phyloP scores from a whole-genome alignment of 2,888 invertebrate species.

The Dryococelus australis region DNA sequence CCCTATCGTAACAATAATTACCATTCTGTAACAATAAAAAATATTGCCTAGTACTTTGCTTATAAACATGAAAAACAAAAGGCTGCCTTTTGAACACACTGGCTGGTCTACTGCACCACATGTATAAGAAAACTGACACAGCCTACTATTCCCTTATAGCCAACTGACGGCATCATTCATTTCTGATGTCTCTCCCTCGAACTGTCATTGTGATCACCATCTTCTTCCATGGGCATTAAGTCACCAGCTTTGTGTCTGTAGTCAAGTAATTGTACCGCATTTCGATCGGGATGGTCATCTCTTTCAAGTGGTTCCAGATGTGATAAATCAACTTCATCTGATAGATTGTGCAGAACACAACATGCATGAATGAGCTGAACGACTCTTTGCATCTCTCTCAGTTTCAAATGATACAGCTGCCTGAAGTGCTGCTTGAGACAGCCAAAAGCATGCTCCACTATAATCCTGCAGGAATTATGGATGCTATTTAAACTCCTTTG shows the following conservation, averaged over 20 bases:
- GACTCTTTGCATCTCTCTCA: not conserved
- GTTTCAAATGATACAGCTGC: not conserved
- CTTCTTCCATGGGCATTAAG: not conserved
- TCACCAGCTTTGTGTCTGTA: no score
- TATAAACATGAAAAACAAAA: no score
- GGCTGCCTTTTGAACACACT: no score
- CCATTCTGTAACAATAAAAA: no score
- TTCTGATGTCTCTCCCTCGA: not conserved
- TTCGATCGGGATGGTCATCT: no score
- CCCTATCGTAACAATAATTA: no score
- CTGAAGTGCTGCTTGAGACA: not conserved
- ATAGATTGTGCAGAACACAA: not conserved
- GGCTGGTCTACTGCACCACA: no score
- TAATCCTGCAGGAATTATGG: constrained; percentile 18
- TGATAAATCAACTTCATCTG: no score
- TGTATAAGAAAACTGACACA: no score
- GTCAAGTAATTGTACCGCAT: no score
- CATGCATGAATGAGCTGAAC: not conserved
- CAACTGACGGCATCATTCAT: not conserved
- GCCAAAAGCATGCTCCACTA: constrained; percentile 16
- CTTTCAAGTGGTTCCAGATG: no score
- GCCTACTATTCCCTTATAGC: not conserved
- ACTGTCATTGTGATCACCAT: not conserved
- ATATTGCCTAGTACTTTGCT: no score
- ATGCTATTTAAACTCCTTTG: constrained; percentile 34